Conservation (phyloP, 2,113 vertebrate genomes). For the Miniopterus natalensis region DNA sequence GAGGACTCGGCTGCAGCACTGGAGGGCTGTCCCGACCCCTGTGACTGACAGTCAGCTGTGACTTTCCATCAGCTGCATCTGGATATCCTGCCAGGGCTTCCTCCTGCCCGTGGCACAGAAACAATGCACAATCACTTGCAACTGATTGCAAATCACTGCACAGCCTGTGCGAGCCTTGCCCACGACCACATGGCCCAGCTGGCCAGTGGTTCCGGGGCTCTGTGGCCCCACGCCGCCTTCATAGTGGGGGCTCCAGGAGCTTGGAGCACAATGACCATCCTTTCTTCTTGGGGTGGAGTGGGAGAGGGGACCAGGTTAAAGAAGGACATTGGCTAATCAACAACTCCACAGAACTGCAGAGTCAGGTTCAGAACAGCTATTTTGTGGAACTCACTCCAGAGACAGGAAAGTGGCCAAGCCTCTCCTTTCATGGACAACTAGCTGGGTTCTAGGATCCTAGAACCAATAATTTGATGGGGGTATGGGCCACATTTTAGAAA, state of each 20-base stretch:
- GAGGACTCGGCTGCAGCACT: constrained; percentile 79
- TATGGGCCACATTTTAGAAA: neutral
- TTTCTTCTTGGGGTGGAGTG: neutral
- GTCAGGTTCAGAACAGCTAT: neutral
- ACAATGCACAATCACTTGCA: constrained; percentile 92
- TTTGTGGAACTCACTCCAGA: neutral
- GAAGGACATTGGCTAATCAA: neutral
- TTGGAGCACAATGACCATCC: neutral
- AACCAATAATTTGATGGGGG: neutral
- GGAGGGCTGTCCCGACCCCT: constrained; percentile 81
- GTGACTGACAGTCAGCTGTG: constrained; percentile 88
- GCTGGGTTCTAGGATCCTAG: neutral
- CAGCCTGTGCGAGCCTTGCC: constrained; percentile 82
- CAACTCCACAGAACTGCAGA: neutral
- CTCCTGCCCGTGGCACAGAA: constrained; percentile 88
- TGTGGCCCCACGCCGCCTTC: constrained; percentile 36
- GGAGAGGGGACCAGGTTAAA: neutral
- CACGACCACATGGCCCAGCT: constrained; percentile 76
- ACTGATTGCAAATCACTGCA: constrained; percentile 90
- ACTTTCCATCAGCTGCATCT: constrained; percentile 92
- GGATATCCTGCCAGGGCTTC: constrained; percentile 91
- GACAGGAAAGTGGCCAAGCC: neutral
- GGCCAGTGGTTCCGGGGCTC: constrained; percentile 71
- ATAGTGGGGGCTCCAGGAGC: neutral
- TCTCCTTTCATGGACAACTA: neutral